Conservation (phyloP, 2,888 invertebrate genomes). For the Thumatha senex region DNA sequence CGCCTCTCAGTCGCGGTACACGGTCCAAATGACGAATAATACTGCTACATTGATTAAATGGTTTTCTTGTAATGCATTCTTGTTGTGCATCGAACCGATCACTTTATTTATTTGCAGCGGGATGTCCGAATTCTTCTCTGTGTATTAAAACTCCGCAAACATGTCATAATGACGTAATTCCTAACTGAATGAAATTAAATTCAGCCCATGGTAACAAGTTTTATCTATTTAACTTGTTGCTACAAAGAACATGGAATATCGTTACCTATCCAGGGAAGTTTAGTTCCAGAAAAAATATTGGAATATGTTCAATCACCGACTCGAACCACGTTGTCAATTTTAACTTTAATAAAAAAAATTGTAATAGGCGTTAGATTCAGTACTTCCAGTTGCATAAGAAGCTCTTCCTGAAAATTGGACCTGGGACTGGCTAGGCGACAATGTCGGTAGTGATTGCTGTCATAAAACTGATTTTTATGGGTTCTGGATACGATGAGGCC, state of each 20-base stretch:
- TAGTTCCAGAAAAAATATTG: too few relatives aligned
- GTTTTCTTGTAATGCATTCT: conserved; percentile 38
- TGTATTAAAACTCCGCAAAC: conserved; percentile 19
- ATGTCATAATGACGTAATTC: conserved; percentile 30
- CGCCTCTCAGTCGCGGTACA: conserved; percentile 49
- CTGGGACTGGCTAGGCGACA: too few relatives aligned
- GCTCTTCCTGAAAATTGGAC: too few relatives aligned
- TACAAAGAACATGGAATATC: conserved; percentile 16
- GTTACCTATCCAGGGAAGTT: not conserved
- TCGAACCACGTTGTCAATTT: too few relatives aligned
- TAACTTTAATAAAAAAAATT: too few relatives aligned
- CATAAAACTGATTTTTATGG: too few relatives aligned
- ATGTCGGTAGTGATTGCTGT: too few relatives aligned
- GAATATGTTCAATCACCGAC: too few relatives aligned
- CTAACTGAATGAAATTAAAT: conserved; percentile 29
- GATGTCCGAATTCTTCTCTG: conserved; percentile 21
- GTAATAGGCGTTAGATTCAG: too few relatives aligned
- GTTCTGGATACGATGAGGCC: too few relatives aligned
- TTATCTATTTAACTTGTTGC: conserved; percentile 24
- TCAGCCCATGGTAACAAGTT: conserved; percentile 28
- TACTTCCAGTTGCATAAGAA: too few relatives aligned
- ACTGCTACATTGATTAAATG: conserved; percentile 32
- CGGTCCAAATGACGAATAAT: conserved; percentile 44
- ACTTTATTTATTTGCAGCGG: conserved; percentile 21
- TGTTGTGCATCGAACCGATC: conserved; percentile 26